Evolutionary conservation across 2,888 invertebrate genomes (phyloP).

Genomic region (Macroteleia sp.): DNA sequence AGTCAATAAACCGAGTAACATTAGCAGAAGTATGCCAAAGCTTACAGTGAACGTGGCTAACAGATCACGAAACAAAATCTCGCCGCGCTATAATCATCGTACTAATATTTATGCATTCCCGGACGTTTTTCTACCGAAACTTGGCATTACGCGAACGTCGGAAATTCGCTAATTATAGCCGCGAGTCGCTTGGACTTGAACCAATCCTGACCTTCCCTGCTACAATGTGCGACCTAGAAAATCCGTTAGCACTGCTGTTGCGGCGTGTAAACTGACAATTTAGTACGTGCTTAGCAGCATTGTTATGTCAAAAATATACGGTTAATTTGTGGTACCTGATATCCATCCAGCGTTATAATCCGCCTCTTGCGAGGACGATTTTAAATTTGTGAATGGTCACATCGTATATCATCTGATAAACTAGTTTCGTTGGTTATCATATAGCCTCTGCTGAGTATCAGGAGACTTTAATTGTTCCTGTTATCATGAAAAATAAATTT

Average conservation of each 20-base stretch:
- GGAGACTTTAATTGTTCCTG: no score
- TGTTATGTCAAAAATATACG: conserved; percentile 32
- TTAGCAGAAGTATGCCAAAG: conserved; percentile 56
- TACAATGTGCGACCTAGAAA: conserved; percentile 80
- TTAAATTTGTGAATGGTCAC: no score
- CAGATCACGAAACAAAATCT: conserved; percentile 1
- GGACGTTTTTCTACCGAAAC: conserved; percentile 35
- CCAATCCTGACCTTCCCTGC: conserved; percentile 82
- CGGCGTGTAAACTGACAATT: conserved; percentile 13
- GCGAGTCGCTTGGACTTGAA: conserved; percentile 80
- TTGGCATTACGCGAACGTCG: conserved; percentile 50
- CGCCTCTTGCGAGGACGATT: no score
- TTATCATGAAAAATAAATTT: no score
- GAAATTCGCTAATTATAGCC: conserved; percentile 80
- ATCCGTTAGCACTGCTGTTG: conserved; percentile 67
- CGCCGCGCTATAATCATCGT: conserved; percentile 8
- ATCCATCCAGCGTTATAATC: conserved; percentile 24
- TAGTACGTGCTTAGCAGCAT: conserved; percentile 6
- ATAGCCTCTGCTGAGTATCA: no score
- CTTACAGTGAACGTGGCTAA: conserved; percentile 12
- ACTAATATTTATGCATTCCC: conserved; percentile 65
- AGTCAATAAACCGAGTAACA: conserved; percentile 66
- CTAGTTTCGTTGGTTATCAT: no score
- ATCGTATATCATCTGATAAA: no score
- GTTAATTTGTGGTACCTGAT: conserved; percentile 12